Base-by-base conservation (phyloP, 2,113 vertebrate genomes). In the Callipepla californica region DNA sequence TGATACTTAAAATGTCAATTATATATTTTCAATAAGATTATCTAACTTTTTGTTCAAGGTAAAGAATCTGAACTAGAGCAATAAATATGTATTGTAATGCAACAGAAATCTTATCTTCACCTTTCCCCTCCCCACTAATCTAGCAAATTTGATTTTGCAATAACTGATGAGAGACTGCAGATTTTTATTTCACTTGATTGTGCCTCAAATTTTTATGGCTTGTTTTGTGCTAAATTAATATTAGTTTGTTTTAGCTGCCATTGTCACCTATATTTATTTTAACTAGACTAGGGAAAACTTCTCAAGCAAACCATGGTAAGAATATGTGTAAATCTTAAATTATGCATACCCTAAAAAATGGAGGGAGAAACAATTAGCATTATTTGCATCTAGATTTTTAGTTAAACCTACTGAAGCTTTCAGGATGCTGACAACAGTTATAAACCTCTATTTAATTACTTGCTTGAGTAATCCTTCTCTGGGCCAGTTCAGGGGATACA, bases 91-190 rank as follows among this genome's bases (percentile, higher is more conserved):
- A 26, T 66, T 50, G 28, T 45, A 68, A 38, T 51, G 13, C 32
- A 22, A 51, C 32, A 58, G 1, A 9, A 62, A 44, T 18, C 22
- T 48, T 7, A 58, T 11, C 32, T n/a, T 18, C 19, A 20, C 11
- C 32, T 21, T 12, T 34, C 32, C 32, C 32, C 20, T 36, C 5
- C 10, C 4, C 0, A 1, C 9, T 14, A 76, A 12, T n/a, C 26
- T 12, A 38, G 13, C 14, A 63, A 75, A 80, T 51, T 63, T 6
- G 32, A 40, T 58, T 69, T 69, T 69, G 3, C 7, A 62, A 25
- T 45, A 63, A 58, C 11, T 58, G 26, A 13, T 44, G 21, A 83
- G 36, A 68, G 30, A 62, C 30, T 11, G 32, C 2, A 23, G 13
- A 13, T 69, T 80, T 79, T 26, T 74, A 36, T 28, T 18, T 74